Evolutionary conservation across 2,113 vertebrate species (phyloP).

Genomic region (Pycnonotus jocosus): DNA sequence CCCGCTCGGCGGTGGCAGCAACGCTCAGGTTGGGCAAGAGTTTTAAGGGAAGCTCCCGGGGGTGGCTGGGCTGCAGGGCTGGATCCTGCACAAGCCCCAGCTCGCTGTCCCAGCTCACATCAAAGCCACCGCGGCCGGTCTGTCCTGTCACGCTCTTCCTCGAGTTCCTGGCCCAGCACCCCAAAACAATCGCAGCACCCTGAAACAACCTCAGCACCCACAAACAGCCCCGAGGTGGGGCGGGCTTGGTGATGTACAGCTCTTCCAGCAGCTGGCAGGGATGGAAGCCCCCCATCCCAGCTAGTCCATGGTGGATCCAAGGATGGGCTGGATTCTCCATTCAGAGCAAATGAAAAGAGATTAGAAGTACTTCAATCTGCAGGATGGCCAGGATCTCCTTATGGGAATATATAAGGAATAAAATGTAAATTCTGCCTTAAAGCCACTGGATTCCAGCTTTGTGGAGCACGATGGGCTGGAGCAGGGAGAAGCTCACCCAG

Average conservation of each 20-base stretch:
- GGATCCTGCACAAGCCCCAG: background rate
- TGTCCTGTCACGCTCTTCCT: background rate
- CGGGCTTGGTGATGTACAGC: fast-evolving
- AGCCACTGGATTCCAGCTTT: background rate
- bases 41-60: background rate
- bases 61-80: background rate
- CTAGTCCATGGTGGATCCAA: fast-evolving
- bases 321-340: background rate
- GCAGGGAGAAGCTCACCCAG: background rate
- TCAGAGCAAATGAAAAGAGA: background rate
- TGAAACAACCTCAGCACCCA: background rate
- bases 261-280: background rate
- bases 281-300: background rate
- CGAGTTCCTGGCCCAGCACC: background rate
- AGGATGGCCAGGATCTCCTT: background rate
- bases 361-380: background rate
- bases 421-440: background rate
- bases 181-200: background rate
- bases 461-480: background rate
- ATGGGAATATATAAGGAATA: fast-evolving
- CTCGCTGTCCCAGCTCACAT: background rate
- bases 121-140: background rate
- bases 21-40: background rate
- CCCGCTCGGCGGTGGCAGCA: background rate
- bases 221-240: background rate